Conservation (phyloP, 2,113 vertebrate genomes). For the Halichoeres trimaculatus region DNA sequence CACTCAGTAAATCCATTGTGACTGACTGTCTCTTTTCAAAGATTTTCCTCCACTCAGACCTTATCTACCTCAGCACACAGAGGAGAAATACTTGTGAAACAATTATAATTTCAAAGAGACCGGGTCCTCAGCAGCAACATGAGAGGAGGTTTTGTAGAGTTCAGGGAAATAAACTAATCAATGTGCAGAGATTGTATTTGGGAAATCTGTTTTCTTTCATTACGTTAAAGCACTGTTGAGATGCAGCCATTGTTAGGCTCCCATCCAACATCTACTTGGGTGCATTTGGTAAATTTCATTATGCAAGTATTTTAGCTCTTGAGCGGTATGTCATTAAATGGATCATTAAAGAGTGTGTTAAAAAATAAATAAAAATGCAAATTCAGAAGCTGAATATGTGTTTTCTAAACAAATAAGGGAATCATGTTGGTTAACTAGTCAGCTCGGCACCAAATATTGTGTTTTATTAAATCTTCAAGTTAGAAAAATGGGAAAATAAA, state of each 20-base stretch:
- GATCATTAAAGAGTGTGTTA: neutral
- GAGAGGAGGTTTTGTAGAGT: conserved; percentile 22
- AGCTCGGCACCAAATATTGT: no score
- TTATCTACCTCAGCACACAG: conserved; percentile 39
- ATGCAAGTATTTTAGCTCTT: conserved; percentile 18
- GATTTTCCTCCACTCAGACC: conserved; percentile 42
- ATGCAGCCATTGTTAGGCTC: conserved; percentile 17
- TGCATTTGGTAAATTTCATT: conserved; percentile 8
- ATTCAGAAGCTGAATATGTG: no score
- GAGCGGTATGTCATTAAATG: neutral
- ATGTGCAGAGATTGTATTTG: conserved; percentile 19
- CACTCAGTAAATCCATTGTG: conserved; percentile 67
- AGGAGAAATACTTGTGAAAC: conserved; percentile 39
- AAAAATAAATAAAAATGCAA: neutral
- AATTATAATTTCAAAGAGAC: conserved; percentile 37
- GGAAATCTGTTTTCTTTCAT: conserved; percentile 3
- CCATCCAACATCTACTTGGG: conserved; percentile 18
- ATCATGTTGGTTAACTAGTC: no score
- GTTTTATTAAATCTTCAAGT: no score
- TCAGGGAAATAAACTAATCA: neutral
- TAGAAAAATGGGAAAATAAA: no score
- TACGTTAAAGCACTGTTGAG: conserved; percentile 1
- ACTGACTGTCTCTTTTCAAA: conserved; percentile 65
- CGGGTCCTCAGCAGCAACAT: conserved; percentile 1
- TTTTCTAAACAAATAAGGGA: no score